Conservation (phyloP, 2,797 vertebrate species). For the Rhinichthys osculus region DNA sequence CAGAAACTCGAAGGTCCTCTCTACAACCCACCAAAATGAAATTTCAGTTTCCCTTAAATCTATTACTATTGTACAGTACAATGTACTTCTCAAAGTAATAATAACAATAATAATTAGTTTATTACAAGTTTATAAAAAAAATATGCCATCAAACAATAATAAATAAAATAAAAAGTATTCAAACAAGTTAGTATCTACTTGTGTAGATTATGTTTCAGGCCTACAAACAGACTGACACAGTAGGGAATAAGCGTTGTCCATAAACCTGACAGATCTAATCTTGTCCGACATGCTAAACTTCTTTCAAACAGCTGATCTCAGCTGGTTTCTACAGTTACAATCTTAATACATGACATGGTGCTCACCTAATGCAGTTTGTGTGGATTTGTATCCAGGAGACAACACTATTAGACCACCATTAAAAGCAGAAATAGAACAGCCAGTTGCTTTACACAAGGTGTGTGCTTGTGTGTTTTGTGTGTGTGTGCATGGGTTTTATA, state of each 20-base stretch:
- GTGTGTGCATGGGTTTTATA: slow-evolving; percentile 33
- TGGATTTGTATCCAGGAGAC: slow-evolving; percentile 44
- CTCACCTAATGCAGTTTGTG: slow-evolving; percentile 49
- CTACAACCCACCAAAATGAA: background rate
- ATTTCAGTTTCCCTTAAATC: background rate
- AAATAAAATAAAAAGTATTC: background rate
- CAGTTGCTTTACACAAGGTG: slow-evolving; percentile 44
- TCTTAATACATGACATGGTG: slow-evolving; percentile 30
- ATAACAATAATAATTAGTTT: too few species aligned
- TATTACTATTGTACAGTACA: too few species aligned
- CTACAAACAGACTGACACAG: background rate
- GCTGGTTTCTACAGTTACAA: slow-evolving; percentile 14
- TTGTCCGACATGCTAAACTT: slow-evolving; percentile 18
- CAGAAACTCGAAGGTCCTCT: background rate
- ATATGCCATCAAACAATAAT: background rate
- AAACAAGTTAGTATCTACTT: background rate
- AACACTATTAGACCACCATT: slow-evolving; percentile 45
- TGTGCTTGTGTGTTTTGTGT: slow-evolving; percentile 13
- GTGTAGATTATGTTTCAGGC: background rate
- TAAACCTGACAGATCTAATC: slow-evolving; percentile 30
- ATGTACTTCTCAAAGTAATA: too few species aligned
- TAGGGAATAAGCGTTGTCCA: background rate
- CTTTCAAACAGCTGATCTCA: slow-evolving; percentile 12
- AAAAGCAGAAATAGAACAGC: slow-evolving; percentile 53
- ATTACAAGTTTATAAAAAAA: background rate